A percentile compares a stretch with the other conserved stretches of the same genome.
Evolutionary conservation across 2,113 vertebrate genomes (phyloP).

Genomic region (Varanus komodoensis): DNA sequence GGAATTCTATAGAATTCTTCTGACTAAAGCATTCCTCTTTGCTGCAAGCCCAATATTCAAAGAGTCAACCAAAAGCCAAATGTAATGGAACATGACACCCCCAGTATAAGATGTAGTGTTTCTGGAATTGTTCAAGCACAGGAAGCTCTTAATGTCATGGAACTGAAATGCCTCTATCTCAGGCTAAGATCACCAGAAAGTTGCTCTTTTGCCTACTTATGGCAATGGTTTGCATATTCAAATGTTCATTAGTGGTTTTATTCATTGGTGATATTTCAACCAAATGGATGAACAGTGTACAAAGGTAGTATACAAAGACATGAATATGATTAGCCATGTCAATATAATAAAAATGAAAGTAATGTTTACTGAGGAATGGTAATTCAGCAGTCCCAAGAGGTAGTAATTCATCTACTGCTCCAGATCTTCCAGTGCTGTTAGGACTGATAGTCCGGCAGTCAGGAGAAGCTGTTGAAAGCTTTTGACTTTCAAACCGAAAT

Average conservation of each 20-base stretch:
- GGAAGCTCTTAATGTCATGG: conserved; percentile 21
- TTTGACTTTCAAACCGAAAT: not conserved
- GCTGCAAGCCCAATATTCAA: conserved; percentile 23
- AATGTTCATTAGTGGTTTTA: not conserved
- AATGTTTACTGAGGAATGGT: not conserved
- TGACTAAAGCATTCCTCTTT: conserved; percentile 13
- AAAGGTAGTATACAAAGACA: not conserved
- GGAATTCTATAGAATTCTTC: conserved; percentile 7
- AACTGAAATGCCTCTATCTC: not conserved
- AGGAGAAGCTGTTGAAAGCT: not conserved
- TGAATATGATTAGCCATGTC: not conserved
- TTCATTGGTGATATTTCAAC: not conserved
- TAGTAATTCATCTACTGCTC: not conserved
- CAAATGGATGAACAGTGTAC: not conserved
- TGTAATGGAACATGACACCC: conserved; percentile 39
- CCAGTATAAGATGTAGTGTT: not conserved
- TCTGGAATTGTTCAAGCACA: conserved; percentile 18
- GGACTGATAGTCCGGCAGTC: not conserved
- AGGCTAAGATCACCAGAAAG: conserved; percentile 9
- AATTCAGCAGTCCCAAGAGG: not conserved
- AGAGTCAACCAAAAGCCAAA: conserved; percentile 23
- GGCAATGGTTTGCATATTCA: not conserved
- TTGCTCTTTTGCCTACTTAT: not conserved
- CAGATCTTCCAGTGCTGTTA: not conserved
- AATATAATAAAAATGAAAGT: not conserved